Evolutionary conservation across 2,113 vertebrate genomes (phyloP).

Genomic region (Apodemus sylvaticus): DNA sequence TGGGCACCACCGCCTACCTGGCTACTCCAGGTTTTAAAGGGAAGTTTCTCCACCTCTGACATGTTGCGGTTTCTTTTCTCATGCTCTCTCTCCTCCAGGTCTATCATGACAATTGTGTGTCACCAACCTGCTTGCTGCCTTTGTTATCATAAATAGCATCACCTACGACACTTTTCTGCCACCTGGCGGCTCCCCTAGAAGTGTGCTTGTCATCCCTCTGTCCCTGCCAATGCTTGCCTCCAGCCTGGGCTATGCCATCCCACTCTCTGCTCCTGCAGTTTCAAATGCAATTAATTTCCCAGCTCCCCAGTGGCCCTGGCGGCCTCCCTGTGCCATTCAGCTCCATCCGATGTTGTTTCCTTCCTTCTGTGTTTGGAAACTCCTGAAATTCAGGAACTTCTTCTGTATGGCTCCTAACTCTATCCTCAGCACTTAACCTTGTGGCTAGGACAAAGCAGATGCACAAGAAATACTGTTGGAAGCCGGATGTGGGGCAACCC

Average conservation of each 20-base stretch:
- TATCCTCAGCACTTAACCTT: neutral
- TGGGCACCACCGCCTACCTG: neutral
- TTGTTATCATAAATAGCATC: neutral
- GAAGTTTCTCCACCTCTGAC: neutral
- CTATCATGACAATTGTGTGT: neutral
- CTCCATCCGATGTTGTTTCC: neutral
- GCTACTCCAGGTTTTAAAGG: neutral
- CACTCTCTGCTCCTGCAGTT: neutral
- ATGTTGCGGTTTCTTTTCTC: too few species aligned
- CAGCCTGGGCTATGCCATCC: neutral
- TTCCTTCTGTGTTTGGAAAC: conserved; percentile 12
- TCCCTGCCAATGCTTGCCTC: neutral
- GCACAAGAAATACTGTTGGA: neutral
- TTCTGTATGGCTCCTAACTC: neutral
- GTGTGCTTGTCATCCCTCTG: neutral
- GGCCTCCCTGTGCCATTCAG: neutral
- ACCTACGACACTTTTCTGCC: neutral
- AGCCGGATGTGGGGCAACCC: neutral
- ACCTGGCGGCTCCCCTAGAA: neutral
- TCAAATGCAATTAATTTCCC: neutral
- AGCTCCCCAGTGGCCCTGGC: too few species aligned
- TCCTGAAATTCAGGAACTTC: neutral
- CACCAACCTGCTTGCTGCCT: neutral
- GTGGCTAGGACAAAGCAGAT: neutral
- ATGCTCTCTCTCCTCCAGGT: too few species aligned